Base-by-base conservation (phyloP, 1,140 invertebrate genomes). In the Drosophila lowei region DNA sequence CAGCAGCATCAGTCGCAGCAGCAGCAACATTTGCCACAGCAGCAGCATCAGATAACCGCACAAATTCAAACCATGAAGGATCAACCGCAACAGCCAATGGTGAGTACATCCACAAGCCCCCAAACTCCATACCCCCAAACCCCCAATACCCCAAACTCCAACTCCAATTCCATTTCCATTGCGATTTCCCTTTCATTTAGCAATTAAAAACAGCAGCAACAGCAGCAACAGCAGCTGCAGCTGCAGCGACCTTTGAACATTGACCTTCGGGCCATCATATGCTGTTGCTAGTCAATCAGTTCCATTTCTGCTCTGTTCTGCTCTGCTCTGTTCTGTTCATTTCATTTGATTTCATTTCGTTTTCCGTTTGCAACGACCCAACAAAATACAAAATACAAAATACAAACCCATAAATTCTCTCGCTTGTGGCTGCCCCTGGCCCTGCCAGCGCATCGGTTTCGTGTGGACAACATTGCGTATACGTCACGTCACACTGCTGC, bases 61-160 rank as follows among this genome's bases (percentile, higher is more conserved):
- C 90, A 91, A 90, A 91, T 91, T 53, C 90, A 91, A 81, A 90
- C 88, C 74, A 91, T 91, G 90, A 91, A 91, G 76, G 90, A 91
- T 79, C 90, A 91, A 83, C 90, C 90, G 61, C 90, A 91, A 64
- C 90, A 91, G 71, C 90, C 90, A 23, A 91, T 91, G 90, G 90
- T 91, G 56, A 91, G 85, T 84, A 21, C 16, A 54, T 21, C 6
- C 16, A n/a, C 5, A 54, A 30, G 65, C 44, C 7, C 46, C 11
- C 30, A 28, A 61, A n/a, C 28, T 9, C 2, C 30, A 18, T n/a
- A n/a, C n/a, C 4, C 46, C 7, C 30, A 18, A 61, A 11, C 28
- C 6, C 2, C 30, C n/a, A n/a, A n/a, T n/a, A n/a, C 4, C 46
- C 7, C 30, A 18, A 61, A 11, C 28, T 9, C 2, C 30, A 18